Base-by-base conservation (phyloP, 2,888 invertebrate genomes). In the Listrodromus nycthemerus region DNA sequence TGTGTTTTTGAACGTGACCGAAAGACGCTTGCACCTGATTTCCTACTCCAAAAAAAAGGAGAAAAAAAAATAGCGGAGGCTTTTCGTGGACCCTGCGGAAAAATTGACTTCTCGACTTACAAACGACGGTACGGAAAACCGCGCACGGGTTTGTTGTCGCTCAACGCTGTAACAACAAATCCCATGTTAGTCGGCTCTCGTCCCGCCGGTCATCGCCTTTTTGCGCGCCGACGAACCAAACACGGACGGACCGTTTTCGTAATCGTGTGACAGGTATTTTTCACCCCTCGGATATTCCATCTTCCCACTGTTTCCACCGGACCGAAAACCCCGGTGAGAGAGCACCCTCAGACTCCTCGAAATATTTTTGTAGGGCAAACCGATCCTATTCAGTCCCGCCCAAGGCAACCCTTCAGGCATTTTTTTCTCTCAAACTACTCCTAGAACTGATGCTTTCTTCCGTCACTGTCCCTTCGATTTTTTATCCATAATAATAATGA, bases 1-100 rank as follows among this genome's bases (percentile, higher is more conserved):
- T 21, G 76, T 89, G 81, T 92, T 91, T 88, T 89, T 80, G 89
- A 88, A 92, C 92, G 92, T 92, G 92, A 88, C 91, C 82, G 41
- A 76, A 80, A 85, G 83, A 80, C 83, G 78, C 79, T 80, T 61
- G 85, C 90, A 89, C 89, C 90, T 91, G 92, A 92, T 91, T 92
- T 90, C 48, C 58, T 70, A 75, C 48, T 37, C 69, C 37, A 58
- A 33, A 33, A 37, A 66, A 41, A 74, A 67, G 76, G 58, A 37
- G 16, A 24, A 27, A 65, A n/a, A 21, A 19, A 19, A 21, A 30
- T 30, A 30, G 24, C 30, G 7, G 41, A 67, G 37, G 70, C 63
- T 19, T 30, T 77, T 80, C 77, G 24, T 70, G 71, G 50, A 61
- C 1, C 37, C 80, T 75, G 81, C 65, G 61, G 73, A 87, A 89